Conservation (phyloP, 2,888 invertebrate species). For the Phasia obesa region DNA sequence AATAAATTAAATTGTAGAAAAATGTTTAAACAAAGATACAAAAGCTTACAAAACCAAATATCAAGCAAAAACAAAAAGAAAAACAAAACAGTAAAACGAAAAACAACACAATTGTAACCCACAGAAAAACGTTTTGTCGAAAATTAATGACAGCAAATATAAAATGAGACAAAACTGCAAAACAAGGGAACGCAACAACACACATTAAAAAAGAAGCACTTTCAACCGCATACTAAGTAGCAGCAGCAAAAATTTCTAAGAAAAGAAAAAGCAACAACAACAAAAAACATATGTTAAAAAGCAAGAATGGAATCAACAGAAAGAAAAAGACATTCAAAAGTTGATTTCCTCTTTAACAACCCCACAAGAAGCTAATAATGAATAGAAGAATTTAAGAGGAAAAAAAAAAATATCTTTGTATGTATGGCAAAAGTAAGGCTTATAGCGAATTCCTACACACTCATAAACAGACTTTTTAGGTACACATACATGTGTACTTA, state of each 20-base stretch:
- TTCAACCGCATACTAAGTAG: conserved; percentile 27
- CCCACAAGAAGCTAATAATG: conserved; percentile 67
- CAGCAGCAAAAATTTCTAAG: conserved; percentile 42
- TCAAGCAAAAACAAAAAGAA: conserved; percentile 17
- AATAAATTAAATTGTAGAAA: not conserved
- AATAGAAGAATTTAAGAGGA: conserved; percentile 52
- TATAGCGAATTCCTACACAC: conserved; percentile 18
- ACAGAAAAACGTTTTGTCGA: conserved; percentile 65
- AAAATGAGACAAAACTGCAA: conserved; percentile 58
- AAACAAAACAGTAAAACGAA: too few species aligned
- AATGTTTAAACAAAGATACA: conserved; percentile 42
- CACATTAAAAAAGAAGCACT: conserved; percentile 24
- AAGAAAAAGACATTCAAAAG: conserved; percentile 63
- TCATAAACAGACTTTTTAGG: not conserved
- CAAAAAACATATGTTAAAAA: conserved; percentile 30
- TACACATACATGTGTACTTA: conserved; percentile 3
- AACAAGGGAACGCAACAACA: conserved; percentile 16
- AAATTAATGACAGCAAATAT: conserved; percentile 68
- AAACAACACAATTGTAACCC: conserved; percentile 6
- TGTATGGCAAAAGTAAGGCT: not conserved
- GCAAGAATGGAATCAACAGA: conserved; percentile 22
- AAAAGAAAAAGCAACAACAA: conserved; percentile 6
- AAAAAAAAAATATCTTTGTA: conserved; percentile 5
- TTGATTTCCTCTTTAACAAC: conserved; percentile 66
- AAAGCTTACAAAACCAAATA: conserved; percentile 38